Base-by-base conservation (phyloP, 1,140 invertebrate species). In the Parasteatoda tepidariorum region DNA sequence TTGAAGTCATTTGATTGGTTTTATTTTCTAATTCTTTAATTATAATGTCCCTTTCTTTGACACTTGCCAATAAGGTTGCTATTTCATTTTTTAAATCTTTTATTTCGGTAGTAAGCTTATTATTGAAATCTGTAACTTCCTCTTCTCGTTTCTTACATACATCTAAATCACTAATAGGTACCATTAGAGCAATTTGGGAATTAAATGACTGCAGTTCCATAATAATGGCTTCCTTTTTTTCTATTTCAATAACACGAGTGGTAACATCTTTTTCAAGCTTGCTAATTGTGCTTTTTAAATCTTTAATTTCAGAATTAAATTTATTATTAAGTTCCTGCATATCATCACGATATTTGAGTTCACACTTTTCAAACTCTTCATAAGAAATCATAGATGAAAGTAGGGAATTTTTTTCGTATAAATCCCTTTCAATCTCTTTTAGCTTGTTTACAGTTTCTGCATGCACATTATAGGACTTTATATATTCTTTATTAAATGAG, bases 31-130 rank as follows among this genome's bases (percentile, higher is more conserved):
- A 57, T 15, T 54, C 15, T 62, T 81, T 59, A 55, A 84, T 81
- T 33, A 30, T 24, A 38, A n/a, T 18, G 41, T 85, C 82, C 22
- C 78, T 85, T 31, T 76, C 81, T 18, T 28, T 48, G 1, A 85
- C 1, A 38, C 7, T 48, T 2, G 15, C 33, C 3, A 54, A 30
- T 11, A 84, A 31, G 18, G 13, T 41, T 6, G 28, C 30, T 15
- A 84, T 28, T 64, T 78, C 18, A 38, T 55, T 22, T 61, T 84
- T 76, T 24, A 76, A 22, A 22, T 78, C 22, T 62, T 82, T 13
- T 26, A 82, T 28, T 71, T 82, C 38, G 15, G 38, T 2, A 48
- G 9, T 48, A 9, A 9, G 18, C 4, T 62, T 61, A 59, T 66
- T 41, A 68, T 84, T 76, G 24, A 76, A 28, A 22, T 78, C n/a